Base-by-base conservation (phyloP, 2,797 vertebrate species). In the Amniataba percoides region DNA sequence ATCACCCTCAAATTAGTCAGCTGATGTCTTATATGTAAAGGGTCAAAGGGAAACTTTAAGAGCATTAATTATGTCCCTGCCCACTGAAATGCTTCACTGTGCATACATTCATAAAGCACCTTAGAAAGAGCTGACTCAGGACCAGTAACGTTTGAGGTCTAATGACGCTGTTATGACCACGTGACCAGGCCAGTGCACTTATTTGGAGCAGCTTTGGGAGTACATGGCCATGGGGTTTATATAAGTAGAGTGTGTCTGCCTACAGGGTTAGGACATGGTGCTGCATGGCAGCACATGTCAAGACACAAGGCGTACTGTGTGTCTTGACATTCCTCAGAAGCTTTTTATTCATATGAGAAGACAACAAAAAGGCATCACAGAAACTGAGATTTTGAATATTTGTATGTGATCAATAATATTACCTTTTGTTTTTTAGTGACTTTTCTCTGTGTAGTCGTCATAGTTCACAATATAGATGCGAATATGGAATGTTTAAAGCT, bases 21-120 rank as follows among this genome's bases (percentile, higher is more conserved):
- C 76, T 86, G 56, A 83, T 48, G 58, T 72, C 34, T 79, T 78
- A 57, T 60, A 68, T 31, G 43, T 81, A 51, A 81, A 19, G n/a
- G 80, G 48, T 82, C 23, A 67, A 75, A 83, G 57, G 51, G 57
- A 74, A 82, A 23, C 43, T 31, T 13, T 83, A 86, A 86, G 80
- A 87, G 80, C 73, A 87, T 89, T 88, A 88, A 63, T 79, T 34
- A 70, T 42, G 77, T 80, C 63, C 34, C 74, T 65, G 49, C 69
- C 18, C 23, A 64, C 16, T 43, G 23, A 64, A 78, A 67, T 42
- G 43, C 64, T 69, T 31, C 61, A 55, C 55, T 46, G 62, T 43
- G 63, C 16, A 71, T 23, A 31, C 9, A 76, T 71, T 84, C 40
- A 78, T 58, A 85, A 88, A 87, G 68, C 48, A 80, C 75, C 81